A percentile compares a stretch with the other conserved stretches of the same genome.
Evolutionary conservation across 2,888 invertebrate species (phyloP).

Genomic region (Plebejus argus): DNA sequence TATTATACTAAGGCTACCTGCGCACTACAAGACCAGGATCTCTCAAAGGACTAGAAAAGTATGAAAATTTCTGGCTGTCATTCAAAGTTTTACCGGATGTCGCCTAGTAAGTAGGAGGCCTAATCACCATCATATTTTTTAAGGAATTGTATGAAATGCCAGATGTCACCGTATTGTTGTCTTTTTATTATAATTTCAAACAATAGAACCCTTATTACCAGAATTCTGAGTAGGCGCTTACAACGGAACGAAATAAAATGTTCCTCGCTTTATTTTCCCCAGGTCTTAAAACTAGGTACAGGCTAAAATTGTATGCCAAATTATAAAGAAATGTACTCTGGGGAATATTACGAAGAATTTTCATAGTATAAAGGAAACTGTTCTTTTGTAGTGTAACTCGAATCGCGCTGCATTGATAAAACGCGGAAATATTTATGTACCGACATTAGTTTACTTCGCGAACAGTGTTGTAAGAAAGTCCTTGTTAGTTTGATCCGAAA

Average conservation of each 20-base stretch:
- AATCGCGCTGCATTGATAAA: conserved; percentile 14
- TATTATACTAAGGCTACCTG: too few species aligned
- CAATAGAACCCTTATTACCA: background rate
- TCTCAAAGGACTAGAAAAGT: too few species aligned
- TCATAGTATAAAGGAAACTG: conserved; percentile 4
- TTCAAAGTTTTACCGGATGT: too few species aligned
- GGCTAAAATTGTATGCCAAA: background rate
- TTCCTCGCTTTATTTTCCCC: background rate
- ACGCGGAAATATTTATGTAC: conserved; percentile 18
- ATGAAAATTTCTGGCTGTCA: too few species aligned
- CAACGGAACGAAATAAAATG: background rate
- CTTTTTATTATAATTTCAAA: background rate
- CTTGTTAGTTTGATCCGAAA: background rate
- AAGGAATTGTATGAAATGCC: background rate
- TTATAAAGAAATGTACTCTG: background rate
- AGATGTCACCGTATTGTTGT: background rate
- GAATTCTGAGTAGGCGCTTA: background rate
- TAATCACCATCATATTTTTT: background rate
- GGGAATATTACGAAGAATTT: background rate
- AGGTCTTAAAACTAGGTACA: background rate
- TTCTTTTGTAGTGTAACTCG: conserved; percentile 24
- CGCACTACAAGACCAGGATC: too few species aligned
- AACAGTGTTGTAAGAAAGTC: conserved; percentile 2
- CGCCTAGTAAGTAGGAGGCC: background rate
- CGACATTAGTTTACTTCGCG: conserved; percentile 13